Percentiles rank a stretch among this genome's conserved stretches.
Evolutionary conservation across 2,113 vertebrate species (phyloP).

Genomic region (Colius striatus): DNA sequence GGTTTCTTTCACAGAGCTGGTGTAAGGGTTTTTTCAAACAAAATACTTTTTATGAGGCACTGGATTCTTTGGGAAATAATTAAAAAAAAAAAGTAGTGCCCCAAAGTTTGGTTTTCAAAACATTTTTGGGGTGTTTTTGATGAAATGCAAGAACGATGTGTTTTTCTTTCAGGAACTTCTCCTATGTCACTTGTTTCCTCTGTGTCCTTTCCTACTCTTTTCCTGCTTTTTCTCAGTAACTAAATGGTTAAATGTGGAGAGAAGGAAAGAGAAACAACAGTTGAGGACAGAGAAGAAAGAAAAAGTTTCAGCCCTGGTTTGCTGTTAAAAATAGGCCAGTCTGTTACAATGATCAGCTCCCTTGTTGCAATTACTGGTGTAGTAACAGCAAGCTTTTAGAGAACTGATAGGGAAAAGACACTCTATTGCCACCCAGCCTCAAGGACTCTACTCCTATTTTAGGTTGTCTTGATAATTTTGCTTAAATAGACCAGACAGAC

Average conservation of each 20-base stretch:
- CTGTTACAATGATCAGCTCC: background rate
- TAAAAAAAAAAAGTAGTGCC: background rate
- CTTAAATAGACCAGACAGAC: background rate
- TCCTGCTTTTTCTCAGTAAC: background rate
- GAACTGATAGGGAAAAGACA: background rate
- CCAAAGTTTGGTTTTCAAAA: background rate
- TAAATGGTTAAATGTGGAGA: background rate
- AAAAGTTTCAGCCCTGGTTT: background rate
- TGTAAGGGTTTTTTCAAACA: background rate
- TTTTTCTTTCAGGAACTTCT: background rate
- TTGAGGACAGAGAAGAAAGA: background rate
- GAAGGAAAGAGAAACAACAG: background rate
- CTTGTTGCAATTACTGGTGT: background rate
- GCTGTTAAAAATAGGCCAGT: slow-evolving; percentile 41
- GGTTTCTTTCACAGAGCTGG: background rate
- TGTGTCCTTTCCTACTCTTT: background rate
- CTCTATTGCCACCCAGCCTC: background rate
- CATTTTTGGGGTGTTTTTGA: background rate
- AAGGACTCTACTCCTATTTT: slow-evolving; percentile 36
- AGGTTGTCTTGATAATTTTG: background rate
- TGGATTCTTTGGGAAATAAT: background rate
- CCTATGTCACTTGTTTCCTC: background rate
- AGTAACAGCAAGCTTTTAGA: background rate
- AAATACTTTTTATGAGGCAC: background rate
- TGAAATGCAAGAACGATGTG: background rate